These are phyloP conservation scores for Apodemia duryi DNA, from an alignment of 2,888 invertebrate genomes.

Conservation along the genomic window DNA sequence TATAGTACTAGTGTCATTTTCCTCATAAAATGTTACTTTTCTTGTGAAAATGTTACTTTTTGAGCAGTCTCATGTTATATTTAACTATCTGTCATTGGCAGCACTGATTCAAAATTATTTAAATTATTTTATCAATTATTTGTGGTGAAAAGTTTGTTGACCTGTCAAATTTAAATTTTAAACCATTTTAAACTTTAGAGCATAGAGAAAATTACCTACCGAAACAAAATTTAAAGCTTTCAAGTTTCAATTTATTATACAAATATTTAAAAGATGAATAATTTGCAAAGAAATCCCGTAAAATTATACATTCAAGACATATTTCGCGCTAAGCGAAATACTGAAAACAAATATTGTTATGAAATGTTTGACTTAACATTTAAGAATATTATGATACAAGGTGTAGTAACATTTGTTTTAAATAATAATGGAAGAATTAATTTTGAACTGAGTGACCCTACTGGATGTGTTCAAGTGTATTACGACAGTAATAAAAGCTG, in stretches of 20 bases:
- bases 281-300: conserved; percentile 48
- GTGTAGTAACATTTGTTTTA: conserved; percentile 56
- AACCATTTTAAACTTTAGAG: too few species aligned
- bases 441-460: conserved; percentile 62
- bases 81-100: too few species aligned
- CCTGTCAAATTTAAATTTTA: too few species aligned
- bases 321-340: conserved; percentile 54
- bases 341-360: conserved; percentile 57
- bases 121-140: too few species aligned
- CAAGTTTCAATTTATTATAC: neutral
- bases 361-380: conserved; percentile 58
- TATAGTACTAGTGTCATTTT: too few species aligned
- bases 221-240: too few species aligned
- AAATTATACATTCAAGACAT: conserved; percentile 69
- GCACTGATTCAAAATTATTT: too few species aligned
- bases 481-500: conserved; percentile 54
- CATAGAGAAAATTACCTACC: too few species aligned
- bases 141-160: too few species aligned
- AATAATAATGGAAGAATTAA: conserved; percentile 45
- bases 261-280: conserved; percentile 32
- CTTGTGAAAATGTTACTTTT: too few species aligned
- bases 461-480: conserved; percentile 59
- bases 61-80: too few species aligned
- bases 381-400: conserved; percentile 67
- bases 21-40: too few species aligned